Percentiles rank a stretch among this genome's conserved stretches.
Conservation (phyloP, 1,140 invertebrate genomes). For the Brachionus koreanus region DNA sequence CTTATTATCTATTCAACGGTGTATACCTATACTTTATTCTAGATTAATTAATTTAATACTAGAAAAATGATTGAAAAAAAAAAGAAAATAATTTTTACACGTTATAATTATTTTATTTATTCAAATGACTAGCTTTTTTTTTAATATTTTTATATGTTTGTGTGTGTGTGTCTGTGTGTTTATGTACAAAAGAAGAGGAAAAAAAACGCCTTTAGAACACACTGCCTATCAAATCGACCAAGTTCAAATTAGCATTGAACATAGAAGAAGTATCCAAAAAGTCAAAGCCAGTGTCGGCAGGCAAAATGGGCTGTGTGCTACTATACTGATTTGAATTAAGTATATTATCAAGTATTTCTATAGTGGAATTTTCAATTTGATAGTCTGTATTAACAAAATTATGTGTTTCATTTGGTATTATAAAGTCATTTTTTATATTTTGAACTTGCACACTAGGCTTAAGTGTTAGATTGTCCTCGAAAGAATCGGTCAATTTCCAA, state of each 20-base stretch:
- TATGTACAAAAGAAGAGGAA: neutral
- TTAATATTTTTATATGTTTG: neutral
- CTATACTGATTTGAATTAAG: neutral
- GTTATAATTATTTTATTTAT: neutral
- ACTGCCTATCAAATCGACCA: constrained; percentile 27
- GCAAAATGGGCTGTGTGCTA: neutral
- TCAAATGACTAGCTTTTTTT: neutral
- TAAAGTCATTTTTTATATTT: neutral
- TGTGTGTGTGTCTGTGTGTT: neutral
- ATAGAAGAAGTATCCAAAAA: neutral
- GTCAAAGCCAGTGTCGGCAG: neutral
- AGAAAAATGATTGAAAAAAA: too few species aligned
- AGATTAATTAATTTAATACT: too few species aligned
- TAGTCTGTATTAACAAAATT: neutral
- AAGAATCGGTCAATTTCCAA: neutral
- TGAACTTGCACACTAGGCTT: neutral
- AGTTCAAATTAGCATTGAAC: constrained; percentile 7
- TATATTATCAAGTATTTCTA: constrained; percentile 13
- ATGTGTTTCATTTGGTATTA: neutral
- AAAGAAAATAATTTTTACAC: too few species aligned
- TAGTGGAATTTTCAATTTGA: neutral
- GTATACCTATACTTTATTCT: neutral
- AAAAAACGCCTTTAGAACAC: neutral
- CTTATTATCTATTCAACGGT: neutral
- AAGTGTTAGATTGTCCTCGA: neutral